Conservation (phyloP, 2,113 vertebrate genomes). For the Heloderma charlesbogerti region DNA sequence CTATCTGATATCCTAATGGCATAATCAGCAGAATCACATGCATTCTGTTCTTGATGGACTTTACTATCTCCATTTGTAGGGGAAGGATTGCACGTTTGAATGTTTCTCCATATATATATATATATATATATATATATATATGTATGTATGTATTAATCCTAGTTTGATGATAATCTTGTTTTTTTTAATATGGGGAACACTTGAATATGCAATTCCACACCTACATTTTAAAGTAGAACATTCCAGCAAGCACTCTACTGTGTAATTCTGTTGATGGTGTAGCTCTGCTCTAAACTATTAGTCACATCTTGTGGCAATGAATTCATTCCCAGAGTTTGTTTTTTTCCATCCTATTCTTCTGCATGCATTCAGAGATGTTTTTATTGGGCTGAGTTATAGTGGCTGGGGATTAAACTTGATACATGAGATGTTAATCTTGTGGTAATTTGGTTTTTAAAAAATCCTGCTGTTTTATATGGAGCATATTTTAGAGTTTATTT, state of each 20-base stretch:
- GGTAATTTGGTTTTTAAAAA: not conserved
- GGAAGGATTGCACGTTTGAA: not conserved
- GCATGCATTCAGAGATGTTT: not conserved
- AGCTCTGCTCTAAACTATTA: not conserved
- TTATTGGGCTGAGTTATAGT: not conserved
- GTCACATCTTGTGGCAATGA: not conserved
- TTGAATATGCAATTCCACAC: not conserved
- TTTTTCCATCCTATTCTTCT: not conserved
- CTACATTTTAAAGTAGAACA: not conserved
- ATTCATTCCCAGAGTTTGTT: conserved; percentile 4
- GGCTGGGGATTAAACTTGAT: conserved; percentile 1
- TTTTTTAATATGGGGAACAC: not conserved
- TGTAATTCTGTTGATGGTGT: not conserved
- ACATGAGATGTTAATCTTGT: conserved; percentile 4
- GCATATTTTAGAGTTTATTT: conserved; percentile 16
- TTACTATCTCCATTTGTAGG: not conserved
- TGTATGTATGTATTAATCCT: too few relatives aligned
- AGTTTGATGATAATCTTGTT: not conserved
- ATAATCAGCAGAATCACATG: not conserved
- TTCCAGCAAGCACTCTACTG: not conserved
- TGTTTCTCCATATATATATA: not conserved
- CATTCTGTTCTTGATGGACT: not conserved
- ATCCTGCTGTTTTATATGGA: not conserved
- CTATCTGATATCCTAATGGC: not conserved
- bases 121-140: too few relatives aligned